phyloP scores from a whole-genome alignment of 1,140 invertebrate genomes.

The Heliconius congener region DNA sequence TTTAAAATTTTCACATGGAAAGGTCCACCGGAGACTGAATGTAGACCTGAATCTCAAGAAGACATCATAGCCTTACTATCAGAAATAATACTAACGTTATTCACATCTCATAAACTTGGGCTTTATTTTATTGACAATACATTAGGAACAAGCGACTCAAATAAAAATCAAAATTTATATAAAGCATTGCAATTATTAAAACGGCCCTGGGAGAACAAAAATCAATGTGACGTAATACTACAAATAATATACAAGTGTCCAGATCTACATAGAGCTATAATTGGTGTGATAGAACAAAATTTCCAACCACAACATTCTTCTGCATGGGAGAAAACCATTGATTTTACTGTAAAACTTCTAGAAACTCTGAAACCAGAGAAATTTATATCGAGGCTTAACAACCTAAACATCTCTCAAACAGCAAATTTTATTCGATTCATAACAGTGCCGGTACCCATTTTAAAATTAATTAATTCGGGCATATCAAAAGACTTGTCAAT shows the following conservation, averaged over 20 bases:
- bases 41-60: conserved; percentile 79
- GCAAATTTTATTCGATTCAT: conserved; percentile 79
- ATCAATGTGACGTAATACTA: conserved; percentile 84
- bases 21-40: conserved; percentile 82
- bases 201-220: conserved; percentile 85
- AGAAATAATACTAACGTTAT: conserved; percentile 85
- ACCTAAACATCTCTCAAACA: conserved; percentile 67
- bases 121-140: conserved; percentile 85
- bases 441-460: conserved; percentile 76
- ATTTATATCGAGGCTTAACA: conserved; percentile 61
- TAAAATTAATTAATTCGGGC: conserved; percentile 73
- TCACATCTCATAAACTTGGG: conserved; percentile 87
- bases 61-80: conserved; percentile 83
- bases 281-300: conserved; percentile 82
- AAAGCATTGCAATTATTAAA: conserved; percentile 84
- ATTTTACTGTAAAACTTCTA: conserved; percentile 81
- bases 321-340: conserved; percentile 82
- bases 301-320: conserved; percentile 83
- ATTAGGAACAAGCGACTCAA: conserved; percentile 82
- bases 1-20: conserved; percentile 89
- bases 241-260: conserved; percentile 86
- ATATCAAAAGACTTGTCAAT: conserved; percentile 71
- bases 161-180: conserved; percentile 85
- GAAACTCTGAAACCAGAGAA: conserved; percentile 72
- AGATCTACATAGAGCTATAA: conserved; percentile 85